phyloP scores from a whole-genome alignment of 2,888 invertebrate species.

The Apodemia duryi region DNA sequence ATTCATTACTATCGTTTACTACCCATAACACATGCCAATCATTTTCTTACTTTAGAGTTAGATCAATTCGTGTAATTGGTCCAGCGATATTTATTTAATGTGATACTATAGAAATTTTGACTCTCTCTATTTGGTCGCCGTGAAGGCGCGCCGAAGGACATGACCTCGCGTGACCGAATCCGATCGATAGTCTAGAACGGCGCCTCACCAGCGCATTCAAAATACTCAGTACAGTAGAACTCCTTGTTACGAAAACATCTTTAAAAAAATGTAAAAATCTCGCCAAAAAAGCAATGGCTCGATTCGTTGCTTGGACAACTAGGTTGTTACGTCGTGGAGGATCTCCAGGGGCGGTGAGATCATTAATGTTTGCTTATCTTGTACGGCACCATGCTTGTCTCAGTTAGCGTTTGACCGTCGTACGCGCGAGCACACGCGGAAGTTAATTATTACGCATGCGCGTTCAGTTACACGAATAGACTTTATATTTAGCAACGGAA shows the following conservation, averaged over 20 bases:
- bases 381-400: constrained; percentile 55
- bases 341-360: constrained; percentile 74
- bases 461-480: constrained; percentile 72
- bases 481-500: constrained; percentile 73
- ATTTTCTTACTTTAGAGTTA: too few relatives aligned
- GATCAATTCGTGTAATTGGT: too few relatives aligned
- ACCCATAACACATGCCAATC: too few relatives aligned
- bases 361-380: constrained; percentile 71
- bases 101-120: constrained; percentile 14
- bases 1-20: too few relatives aligned
- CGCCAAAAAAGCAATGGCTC: constrained; percentile 40
- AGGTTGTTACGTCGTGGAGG: constrained; percentile 70
- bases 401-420: constrained; percentile 72
- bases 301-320: constrained; percentile 64
- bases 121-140: constrained; percentile 40
- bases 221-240: constrained; percentile 60
- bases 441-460: constrained; percentile 74
- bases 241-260: constrained; percentile 62
- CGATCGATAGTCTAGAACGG: constrained; percentile 67
- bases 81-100: background rate
- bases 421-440: constrained; percentile 75
- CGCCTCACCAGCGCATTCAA: constrained; percentile 48
- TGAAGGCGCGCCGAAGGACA: constrained; percentile 77
- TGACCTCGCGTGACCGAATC: constrained; percentile 68
- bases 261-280: constrained; percentile 29